phyloP scores from a whole-genome alignment of 2,888 invertebrate genomes.

The Volucella zonaria region DNA sequence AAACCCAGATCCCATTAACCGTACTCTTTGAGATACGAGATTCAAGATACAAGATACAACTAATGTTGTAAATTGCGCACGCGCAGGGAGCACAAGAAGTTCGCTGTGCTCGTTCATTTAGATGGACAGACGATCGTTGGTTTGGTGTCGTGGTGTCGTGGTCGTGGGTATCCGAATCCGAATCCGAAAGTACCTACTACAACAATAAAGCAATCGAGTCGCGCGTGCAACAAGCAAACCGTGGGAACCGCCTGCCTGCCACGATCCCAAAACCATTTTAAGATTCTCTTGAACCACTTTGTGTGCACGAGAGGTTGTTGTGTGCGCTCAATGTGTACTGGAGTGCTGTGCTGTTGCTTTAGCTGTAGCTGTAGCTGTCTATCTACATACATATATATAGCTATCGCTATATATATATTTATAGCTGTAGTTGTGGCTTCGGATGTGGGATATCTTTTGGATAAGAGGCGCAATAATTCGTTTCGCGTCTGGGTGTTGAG shows the following conservation, averaged over 20 bases:
- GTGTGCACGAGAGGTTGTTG: slow-evolving; percentile 64
- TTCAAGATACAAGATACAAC: slow-evolving; percentile 61
- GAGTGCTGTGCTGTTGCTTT: slow-evolving; percentile 23
- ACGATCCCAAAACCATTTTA: slow-evolving; percentile 76
- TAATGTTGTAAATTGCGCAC: slow-evolving; percentile 73
- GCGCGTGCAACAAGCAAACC: slow-evolving; percentile 75
- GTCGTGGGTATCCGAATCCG: slow-evolving; percentile 36
- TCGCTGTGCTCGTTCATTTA: slow-evolving; percentile 51
- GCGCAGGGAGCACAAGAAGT: slow-evolving; percentile 71
- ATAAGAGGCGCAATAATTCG: slow-evolving; percentile 60
- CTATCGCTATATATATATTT: not conserved
- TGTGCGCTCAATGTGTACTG: slow-evolving; percentile 47
- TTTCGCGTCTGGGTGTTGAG: slow-evolving; percentile 55
- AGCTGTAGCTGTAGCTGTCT: slow-evolving; percentile 5
- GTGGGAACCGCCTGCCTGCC: slow-evolving; percentile 75
- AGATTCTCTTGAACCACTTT: slow-evolving; percentile 73
- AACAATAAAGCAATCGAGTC: slow-evolving; percentile 75
- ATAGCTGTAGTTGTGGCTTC: not conserved
- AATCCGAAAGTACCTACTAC: slow-evolving; percentile 61
- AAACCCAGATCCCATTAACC: not conserved
- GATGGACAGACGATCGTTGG: slow-evolving; percentile 53
- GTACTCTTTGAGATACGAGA: too few species aligned
- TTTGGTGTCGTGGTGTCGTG: slow-evolving; percentile 44
- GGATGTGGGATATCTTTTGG: slow-evolving; percentile 47
- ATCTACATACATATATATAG: not conserved